These are phyloP conservation scores for Pipistrellus kuhlii DNA, from an alignment of 2,797 vertebrate species.

Conservation along the genomic window DNA sequence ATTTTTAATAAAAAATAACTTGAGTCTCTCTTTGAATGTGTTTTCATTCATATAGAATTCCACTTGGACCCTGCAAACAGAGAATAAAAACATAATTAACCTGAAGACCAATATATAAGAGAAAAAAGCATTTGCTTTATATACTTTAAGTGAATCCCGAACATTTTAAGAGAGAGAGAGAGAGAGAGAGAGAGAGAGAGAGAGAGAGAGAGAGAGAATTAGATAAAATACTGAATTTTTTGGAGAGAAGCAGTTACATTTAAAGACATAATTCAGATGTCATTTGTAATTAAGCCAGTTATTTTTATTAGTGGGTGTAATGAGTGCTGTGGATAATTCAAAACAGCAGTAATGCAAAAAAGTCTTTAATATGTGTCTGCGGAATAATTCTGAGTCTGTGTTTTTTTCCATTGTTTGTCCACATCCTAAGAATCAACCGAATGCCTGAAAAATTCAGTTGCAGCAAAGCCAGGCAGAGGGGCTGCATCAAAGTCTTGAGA, in stretches of 20 bases:
- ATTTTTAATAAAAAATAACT: slow-evolving; percentile 93
- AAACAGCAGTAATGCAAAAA: neutral
- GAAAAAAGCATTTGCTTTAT: neutral
- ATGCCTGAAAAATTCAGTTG: neutral
- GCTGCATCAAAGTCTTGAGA: neutral
- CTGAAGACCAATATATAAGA: neutral
- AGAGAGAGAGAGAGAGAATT: neutral
- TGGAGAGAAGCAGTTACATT: neutral
- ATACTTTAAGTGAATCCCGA: neutral
- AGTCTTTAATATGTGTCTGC: neutral
- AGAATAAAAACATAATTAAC: slow-evolving; percentile 72
- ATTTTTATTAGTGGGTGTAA: neutral
- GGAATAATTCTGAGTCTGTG: neutral
- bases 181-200: neutral
- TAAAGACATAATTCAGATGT: neutral
- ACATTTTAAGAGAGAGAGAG: too few species aligned
- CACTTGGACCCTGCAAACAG: slow-evolving; percentile 90
- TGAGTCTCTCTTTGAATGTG: slow-evolving; percentile 92
- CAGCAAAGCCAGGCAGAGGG: rapidly evolving
- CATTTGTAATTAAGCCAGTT: neutral
- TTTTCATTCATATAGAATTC: slow-evolving; percentile 93
- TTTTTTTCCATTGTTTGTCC: neutral
- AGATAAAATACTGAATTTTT: neutral
- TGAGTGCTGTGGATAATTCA: neutral
- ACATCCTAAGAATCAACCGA: neutral